These are phyloP conservation scores for Epicauta chinensis DNA, from an alignment of 1,140 invertebrate species.

Conservation along the genomic window DNA sequence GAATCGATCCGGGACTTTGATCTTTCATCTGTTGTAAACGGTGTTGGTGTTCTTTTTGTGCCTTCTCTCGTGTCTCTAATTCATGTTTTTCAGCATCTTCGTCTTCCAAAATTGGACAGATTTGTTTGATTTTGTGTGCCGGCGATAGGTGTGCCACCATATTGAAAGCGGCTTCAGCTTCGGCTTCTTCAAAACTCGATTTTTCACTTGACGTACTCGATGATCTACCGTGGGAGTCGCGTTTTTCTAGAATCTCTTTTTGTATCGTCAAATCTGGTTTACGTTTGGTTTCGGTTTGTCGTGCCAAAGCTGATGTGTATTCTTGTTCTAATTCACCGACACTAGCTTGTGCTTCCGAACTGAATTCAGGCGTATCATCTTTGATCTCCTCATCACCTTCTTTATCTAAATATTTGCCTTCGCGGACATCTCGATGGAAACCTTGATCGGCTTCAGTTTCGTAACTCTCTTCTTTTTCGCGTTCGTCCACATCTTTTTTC, in stretches of 20 bases:
- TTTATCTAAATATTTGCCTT: constrained; percentile 30
- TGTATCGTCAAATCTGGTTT: constrained; percentile 17
- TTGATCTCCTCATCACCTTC: constrained; percentile 38
- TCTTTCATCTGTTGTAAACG: constrained; percentile 41
- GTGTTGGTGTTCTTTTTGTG: constrained; percentile 44
- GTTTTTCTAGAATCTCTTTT: constrained; percentile 36
- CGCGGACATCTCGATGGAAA: constrained; percentile 37
- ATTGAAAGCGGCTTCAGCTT: constrained; percentile 47
- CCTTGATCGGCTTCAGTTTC: constrained; percentile 44
- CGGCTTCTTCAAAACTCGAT: constrained; percentile 45
- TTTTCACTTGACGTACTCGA: constrained; percentile 41
- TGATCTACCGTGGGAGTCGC: constrained; percentile 39
- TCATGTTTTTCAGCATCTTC: constrained; percentile 49
- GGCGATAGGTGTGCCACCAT: constrained; percentile 44
- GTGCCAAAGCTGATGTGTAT: constrained; percentile 23
- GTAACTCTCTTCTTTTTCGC: constrained; percentile 40
- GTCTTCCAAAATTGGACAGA: constrained; percentile 50
- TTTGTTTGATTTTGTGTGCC: constrained; percentile 40
- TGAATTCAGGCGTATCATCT: constrained; percentile 39
- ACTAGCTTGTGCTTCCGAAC: constrained; percentile 26
- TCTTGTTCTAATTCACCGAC: constrained; percentile 30
- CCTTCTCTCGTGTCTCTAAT: constrained; percentile 44
- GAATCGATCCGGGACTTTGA: constrained; percentile 50
- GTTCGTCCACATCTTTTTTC: constrained; percentile 44
- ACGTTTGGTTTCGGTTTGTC: constrained; percentile 22